phyloP scores from a whole-genome alignment of 2,888 invertebrate species.

The Meiosimyza decipiens region DNA sequence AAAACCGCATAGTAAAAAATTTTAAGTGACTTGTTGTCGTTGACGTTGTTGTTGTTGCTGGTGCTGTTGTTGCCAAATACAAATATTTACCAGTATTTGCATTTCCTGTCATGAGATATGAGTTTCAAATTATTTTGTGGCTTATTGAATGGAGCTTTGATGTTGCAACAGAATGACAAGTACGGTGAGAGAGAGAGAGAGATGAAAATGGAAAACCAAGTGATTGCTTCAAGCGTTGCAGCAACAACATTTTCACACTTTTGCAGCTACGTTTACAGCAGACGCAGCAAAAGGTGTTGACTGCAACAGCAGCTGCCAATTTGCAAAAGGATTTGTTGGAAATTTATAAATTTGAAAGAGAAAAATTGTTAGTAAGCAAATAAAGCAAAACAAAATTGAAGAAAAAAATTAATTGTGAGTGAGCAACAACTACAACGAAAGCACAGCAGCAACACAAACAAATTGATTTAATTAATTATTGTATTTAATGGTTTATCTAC shows the following conservation, averaged over 20 bases:
- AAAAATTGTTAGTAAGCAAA: not conserved
- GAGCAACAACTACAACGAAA: not conserved
- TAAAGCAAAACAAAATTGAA: no score
- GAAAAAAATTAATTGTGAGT: no score
- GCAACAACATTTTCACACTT: conserved; percentile 15
- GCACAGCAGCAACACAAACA: conserved; percentile 26
- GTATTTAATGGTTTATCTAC: conserved; percentile 39
- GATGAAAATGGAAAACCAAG: not conserved
- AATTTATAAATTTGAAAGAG: no score
- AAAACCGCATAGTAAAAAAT: not conserved
- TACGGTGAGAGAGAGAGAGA: not conserved
- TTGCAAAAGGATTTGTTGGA: no score
- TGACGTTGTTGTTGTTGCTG: conserved; percentile 8
- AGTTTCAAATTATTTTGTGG: conserved; percentile 26
- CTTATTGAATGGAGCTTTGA: conserved; percentile 23
- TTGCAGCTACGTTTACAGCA: no score
- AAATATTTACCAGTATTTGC: conserved; percentile 25
- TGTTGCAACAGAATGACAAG: not conserved
- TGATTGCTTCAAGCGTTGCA: conserved; percentile 3
- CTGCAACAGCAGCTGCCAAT: conserved; percentile 8
- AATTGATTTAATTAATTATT: conserved; percentile 42
- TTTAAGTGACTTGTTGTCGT: not conserved
- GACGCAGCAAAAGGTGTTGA: not conserved
- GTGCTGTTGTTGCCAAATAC: conserved; percentile 14
- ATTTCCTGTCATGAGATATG: conserved; percentile 29